These are phyloP conservation scores for Teleogryllus occipitalis DNA, from an alignment of 1,140 invertebrate genomes.

Conservation along the genomic window DNA sequence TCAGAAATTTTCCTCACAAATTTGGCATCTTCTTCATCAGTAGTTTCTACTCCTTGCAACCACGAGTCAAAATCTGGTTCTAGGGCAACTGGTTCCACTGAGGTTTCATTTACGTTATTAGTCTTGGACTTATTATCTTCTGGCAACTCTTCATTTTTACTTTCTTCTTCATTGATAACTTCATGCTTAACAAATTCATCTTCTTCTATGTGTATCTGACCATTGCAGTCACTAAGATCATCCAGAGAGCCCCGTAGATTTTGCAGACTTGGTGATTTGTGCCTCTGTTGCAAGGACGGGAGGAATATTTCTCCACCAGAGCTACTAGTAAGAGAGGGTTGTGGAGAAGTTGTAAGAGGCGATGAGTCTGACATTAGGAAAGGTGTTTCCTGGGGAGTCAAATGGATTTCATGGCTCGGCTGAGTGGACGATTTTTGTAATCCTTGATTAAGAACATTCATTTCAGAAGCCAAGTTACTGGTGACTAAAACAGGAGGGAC, in stretches of 20 bases:
- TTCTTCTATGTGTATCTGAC: constrained; percentile 32
- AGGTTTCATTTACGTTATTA: not conserved
- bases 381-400: not conserved
- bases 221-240: constrained; percentile 24
- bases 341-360: constrained; percentile 26
- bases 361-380: not conserved
- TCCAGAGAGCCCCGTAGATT: constrained; percentile 43
- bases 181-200: constrained; percentile 35
- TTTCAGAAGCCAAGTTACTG: not conserved
- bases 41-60: constrained; percentile 46
- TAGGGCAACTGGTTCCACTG: not conserved
- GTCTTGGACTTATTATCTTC: not conserved
- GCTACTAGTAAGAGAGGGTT: constrained; percentile 28
- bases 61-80: constrained; percentile 41
- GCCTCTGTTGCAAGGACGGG: constrained; percentile 13
- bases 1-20: constrained; percentile 52
- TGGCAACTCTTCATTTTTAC: not conserved
- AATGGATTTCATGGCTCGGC: not conserved
- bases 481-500: not conserved
- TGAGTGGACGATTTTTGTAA: not conserved
- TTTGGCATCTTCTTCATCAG: constrained; percentile 41
- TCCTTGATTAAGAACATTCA: not conserved
- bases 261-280: constrained; percentile 42
- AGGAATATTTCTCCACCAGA: constrained; percentile 26
- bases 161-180: not conserved